Evolutionary conservation across 1,140 invertebrate genomes (phyloP).

Genomic region (Helicoverpa armigera): DNA sequence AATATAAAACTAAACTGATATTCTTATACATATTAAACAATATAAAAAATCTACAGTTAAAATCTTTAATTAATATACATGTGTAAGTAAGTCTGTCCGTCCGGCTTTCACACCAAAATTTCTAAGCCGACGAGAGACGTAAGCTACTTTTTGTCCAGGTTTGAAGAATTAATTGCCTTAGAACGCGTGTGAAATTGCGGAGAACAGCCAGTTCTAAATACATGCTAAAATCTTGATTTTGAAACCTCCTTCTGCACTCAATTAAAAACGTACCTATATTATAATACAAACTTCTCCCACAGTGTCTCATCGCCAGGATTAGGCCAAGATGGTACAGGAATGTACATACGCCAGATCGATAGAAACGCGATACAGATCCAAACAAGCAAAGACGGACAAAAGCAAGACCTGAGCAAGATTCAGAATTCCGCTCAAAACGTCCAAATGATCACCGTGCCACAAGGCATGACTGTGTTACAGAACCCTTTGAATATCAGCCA

Average conservation of each 20-base stretch:
- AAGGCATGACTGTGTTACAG: slow-evolving; percentile 81
- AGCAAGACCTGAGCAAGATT: slow-evolving; percentile 78
- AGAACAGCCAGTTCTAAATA: too few species aligned
- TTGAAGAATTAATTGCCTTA: too few species aligned
- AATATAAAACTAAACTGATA: background rate
- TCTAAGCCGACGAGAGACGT: too few species aligned
- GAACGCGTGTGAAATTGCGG: too few species aligned
- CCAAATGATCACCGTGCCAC: slow-evolving; percentile 83
- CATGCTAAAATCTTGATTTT: too few species aligned
- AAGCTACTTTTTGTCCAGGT: too few species aligned
- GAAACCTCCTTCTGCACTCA: too few species aligned
- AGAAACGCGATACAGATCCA: slow-evolving; percentile 81
- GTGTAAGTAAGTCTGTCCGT: too few species aligned
- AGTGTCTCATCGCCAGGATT: slow-evolving; percentile 75
- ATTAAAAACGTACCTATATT: background rate
- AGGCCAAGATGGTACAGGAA: slow-evolving; percentile 74
- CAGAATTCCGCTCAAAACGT: slow-evolving; percentile 78
- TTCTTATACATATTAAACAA: too few species aligned
- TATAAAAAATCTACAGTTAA: too few species aligned
- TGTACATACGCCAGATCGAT: slow-evolving; percentile 82
- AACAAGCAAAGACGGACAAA: slow-evolving; percentile 75
- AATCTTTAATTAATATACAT: too few species aligned
- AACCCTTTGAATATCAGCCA: slow-evolving; percentile 80
- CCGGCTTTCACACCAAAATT: too few species aligned
- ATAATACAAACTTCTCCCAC: slow-evolving; percentile 53